Base-by-base conservation (phyloP, 2,797 vertebrate genomes). In the Eupleurogrammus muticus region DNA sequence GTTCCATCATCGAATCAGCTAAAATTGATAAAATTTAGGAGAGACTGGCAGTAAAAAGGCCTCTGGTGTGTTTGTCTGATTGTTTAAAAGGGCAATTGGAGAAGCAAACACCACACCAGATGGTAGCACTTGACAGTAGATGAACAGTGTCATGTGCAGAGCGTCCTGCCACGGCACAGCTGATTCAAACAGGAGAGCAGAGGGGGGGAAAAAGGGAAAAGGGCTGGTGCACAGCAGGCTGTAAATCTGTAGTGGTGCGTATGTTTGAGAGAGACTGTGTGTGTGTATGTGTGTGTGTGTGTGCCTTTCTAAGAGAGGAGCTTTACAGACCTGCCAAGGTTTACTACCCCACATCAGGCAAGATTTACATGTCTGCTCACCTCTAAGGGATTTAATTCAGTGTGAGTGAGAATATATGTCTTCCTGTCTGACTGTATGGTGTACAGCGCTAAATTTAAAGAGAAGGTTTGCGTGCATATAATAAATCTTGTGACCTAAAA, bases 281-380 rank as follows among this genome's bases (percentile, higher is more conserved):
- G 54, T 53, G 70, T 60, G 74, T 38, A 24, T 34, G 51, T 34
- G 61, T 38, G 63, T 55, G 50, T 49, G 35, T 13, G 4, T 57
- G 52, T 24, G 55, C 62, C 54, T 70, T 65, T 79, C 52, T 70
- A 60, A 68, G 69, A 66, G 50, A 21, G 49, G 42, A 67, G 71
- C 67, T 64, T 80, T 52, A 72, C 74, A 77, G 72, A 78, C 62
- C 78, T 75, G 78, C 67, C 79, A 70, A 65, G 52, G 66, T 89
- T 87, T 84, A 89, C 75, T 61, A 24, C 62, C 62, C 70, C 65
- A 78, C 71, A 80, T 83, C 79, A 81, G 64, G 17, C 3, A 16
- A 32, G 75, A 89, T 87, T 79, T 87, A 89, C 36, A 3, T 19
- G 46, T 52, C 70, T 61, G 36, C 52, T 68, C 21, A 17, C 58